Evolutionary conservation across 2,888 invertebrate genomes (phyloP), one percentile per base, ranked within the genome.

Genomic region (Caenorhabditis imperialis): DNA sequence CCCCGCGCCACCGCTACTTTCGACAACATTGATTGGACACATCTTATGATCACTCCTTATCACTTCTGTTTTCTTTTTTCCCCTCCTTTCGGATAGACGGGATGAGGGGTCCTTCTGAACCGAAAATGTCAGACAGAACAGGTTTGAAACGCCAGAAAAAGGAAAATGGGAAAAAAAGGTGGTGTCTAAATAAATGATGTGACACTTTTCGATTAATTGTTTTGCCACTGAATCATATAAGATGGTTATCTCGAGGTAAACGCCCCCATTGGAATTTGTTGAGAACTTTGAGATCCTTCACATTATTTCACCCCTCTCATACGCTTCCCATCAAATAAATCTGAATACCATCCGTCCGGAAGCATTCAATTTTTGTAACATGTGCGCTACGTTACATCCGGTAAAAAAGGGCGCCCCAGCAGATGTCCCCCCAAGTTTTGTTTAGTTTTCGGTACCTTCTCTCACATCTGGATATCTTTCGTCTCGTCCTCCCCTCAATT

Each of bases 401-500:
- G 65, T 42, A 44, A 23, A 61, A 25, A 53, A 25, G 20, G 27
- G 20, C 27, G 0, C 16, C 37, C 2, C 48, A 50, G 10, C 65
- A 65, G 65, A 65, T 65, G 65, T 65, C 30, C 30, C 7, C 10
- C 30, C 61, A 62, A 53, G 25, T 35, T 61, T 61, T 54, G 47
- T 18, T 27, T 35, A 6, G 30, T 10, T 30, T 30, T 30, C 30
- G 7, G 30, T 30, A 10, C 10, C 10, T 6, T 10, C 30, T 12
- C 14, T 33, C 18, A 10, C 42, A 8, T 51, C 27, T 42, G 27
- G 38, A 57, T 57, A 57, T 65, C 65, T 65, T 54, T 53, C 45
- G 47, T 53, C 30, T 55, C 63, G 54, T 63, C 63, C 54, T 55
- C 63, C 50, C 35, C 61, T 73, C 44, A 65, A 73, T 63, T 73